Evolutionary conservation across 2,113 vertebrate genomes (phyloP).

Genomic region (Daboia siamensis): DNA sequence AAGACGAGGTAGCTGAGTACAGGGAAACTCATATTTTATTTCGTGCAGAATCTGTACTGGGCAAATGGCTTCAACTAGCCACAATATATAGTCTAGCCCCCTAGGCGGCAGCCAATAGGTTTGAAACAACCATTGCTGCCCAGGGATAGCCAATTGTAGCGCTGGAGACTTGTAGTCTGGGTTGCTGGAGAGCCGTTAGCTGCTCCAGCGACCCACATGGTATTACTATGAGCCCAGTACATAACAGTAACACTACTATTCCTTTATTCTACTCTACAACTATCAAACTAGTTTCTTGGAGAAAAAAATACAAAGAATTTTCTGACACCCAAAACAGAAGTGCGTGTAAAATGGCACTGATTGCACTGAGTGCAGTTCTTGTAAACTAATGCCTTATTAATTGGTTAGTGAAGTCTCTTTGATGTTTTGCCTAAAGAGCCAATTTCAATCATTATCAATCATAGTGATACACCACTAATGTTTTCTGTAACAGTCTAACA

Average conservation of each 20-base stretch:
- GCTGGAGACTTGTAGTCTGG: no score
- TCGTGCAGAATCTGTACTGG: no score
- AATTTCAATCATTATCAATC: neutral
- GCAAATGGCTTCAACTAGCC: no score
- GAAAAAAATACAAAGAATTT: neutral
- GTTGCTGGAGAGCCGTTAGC: no score
- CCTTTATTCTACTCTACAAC: neutral
- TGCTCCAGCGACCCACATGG: no score
- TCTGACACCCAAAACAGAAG: neutral
- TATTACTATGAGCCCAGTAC: no score
- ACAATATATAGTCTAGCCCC: no score
- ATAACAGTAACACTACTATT: neutral
- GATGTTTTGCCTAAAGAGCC: neutral
- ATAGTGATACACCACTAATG: neutral
- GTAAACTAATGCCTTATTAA: neutral
- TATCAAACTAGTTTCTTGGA: neutral
- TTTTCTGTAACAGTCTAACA: neutral
- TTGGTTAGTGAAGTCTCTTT: neutral
- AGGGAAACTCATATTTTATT: no score
- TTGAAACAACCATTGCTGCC: no score
- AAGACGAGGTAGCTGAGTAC: no score
- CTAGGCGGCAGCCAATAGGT: no score
- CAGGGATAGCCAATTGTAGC: no score
- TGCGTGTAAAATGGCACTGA: neutral
- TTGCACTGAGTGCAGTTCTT: neutral